A percentile compares a stretch with the other conserved stretches of the same genome.
phyloP scores from a whole-genome alignment of 1,140 invertebrate genomes.

The Drosophila orena region DNA sequence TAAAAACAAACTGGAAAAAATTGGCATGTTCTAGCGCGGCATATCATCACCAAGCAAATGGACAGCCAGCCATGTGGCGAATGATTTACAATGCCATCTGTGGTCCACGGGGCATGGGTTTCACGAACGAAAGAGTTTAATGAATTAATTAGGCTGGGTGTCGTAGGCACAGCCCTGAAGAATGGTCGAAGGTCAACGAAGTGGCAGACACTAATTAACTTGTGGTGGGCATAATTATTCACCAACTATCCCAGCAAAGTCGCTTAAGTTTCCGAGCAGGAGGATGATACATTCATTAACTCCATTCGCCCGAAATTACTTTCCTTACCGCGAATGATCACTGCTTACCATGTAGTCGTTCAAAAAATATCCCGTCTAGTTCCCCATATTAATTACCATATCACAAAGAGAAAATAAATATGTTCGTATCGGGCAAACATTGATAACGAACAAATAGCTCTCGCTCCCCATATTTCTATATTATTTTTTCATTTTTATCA shows the following conservation, averaged over 20 bases:
- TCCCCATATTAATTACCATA: slow-evolving; percentile 28
- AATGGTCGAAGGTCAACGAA: slow-evolving; percentile 37
- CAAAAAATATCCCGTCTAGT: slow-evolving; percentile 18
- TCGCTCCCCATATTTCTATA: slow-evolving; percentile 25
- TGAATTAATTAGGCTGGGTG: slow-evolving; percentile 43
- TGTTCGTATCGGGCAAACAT: slow-evolving; percentile 42
- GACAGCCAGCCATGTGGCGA: slow-evolving; percentile 39
- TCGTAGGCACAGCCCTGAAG: slow-evolving; percentile 1
- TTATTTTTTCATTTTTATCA: slow-evolving; percentile 47
- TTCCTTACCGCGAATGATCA: background rate
- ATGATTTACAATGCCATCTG: slow-evolving; percentile 42
- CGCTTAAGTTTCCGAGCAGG: background rate
- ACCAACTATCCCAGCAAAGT: background rate
- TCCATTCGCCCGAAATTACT: slow-evolving; percentile 13
- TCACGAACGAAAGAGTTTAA: slow-evolving; percentile 26
- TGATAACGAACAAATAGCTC: slow-evolving; percentile 31
- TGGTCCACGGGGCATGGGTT: slow-evolving; percentile 15
- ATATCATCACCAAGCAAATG: slow-evolving; percentile 46
- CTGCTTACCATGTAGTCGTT: slow-evolving; percentile 38
- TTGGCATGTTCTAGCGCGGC: slow-evolving; percentile 53
- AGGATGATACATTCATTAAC: slow-evolving; percentile 9
- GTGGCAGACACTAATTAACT: slow-evolving; percentile 37
- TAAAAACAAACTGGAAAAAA: slow-evolving; percentile 42
- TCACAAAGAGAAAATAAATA: slow-evolving; percentile 42
- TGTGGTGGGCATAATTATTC: background rate